phyloP scores from a whole-genome alignment of 2,888 invertebrate genomes.

The Rosalia funebris region DNA sequence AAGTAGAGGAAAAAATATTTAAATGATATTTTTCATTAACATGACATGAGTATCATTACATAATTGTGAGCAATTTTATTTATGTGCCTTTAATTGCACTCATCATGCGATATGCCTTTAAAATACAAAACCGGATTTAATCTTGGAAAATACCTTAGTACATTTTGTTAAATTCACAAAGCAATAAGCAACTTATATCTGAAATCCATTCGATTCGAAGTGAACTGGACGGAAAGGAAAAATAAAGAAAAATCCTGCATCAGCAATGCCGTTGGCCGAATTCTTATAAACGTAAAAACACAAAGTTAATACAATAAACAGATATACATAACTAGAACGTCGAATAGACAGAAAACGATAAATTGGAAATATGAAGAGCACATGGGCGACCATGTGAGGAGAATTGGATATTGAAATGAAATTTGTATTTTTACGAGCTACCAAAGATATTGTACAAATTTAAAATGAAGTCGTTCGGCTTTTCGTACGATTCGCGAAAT shows the following conservation, averaged over 20 bases:
- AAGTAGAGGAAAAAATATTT: no score
- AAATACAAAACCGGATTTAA: no score
- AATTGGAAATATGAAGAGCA: conserved; percentile 41
- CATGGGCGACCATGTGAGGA: conserved; percentile 35
- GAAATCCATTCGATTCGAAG: neutral
- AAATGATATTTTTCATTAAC: no score
- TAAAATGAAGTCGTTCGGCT: conserved; percentile 33
- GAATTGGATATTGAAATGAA: conserved; percentile 45
- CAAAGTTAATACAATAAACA: conserved; percentile 38
- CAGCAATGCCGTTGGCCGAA: conserved; percentile 12
- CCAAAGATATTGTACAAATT: conserved; percentile 39
- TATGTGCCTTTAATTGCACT: no score
- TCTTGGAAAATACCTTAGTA: no score
- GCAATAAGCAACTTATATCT: neutral
- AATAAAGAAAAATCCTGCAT: neutral
- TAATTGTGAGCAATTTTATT: no score
- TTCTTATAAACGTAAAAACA: conserved; percentile 27
- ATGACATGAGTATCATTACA: no score
- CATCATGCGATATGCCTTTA: no score
- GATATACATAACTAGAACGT: conserved; percentile 31
- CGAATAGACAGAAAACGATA: conserved; percentile 36
- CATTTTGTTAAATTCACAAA: conserved; percentile 3
- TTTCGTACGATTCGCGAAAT: no score
- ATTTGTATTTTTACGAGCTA: conserved; percentile 45
- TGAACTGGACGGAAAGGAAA: neutral